Percentiles rank a stretch among this genome's conserved stretches.
These are phyloP conservation scores for Orthonyx spaldingii DNA, from an alignment of 2,113 vertebrate species.

Conservation along the genomic window DNA sequence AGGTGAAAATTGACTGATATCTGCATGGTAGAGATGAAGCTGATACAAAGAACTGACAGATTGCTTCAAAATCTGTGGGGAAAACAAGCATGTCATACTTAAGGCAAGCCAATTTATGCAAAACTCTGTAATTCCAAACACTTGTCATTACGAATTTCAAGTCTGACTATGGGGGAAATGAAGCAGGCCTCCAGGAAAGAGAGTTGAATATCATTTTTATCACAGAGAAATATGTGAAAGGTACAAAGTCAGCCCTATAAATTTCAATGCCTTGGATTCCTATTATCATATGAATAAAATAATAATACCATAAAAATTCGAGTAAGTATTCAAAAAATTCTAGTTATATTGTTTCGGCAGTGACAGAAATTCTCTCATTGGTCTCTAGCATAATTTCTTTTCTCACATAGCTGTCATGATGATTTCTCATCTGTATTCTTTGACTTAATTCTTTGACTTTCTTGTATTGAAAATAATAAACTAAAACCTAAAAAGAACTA, in stretches of 20 bases:
- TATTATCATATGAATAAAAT: neutral
- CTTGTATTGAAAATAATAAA: neutral
- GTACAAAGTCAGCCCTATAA: neutral
- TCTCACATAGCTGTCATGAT: neutral
- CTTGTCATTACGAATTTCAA: neutral
- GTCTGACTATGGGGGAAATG: neutral
- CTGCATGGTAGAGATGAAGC: neutral
- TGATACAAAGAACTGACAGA: neutral
- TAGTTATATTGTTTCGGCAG: neutral
- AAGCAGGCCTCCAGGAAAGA: neutral
- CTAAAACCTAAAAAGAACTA: neutral
- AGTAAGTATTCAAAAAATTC: neutral
- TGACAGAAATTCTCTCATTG: neutral
- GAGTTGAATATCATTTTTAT: neutral
- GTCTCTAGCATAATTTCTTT: neutral
- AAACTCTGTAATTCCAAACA: neutral
- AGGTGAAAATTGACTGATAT: neutral
- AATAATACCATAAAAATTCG: neutral
- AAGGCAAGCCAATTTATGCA: neutral
- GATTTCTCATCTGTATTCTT: neutral
- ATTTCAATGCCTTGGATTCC: neutral
- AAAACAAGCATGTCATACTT: neutral
- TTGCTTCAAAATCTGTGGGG: neutral
- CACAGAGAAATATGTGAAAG: neutral
- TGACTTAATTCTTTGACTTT: neutral